These are phyloP conservation scores for Philopedon plagiatum DNA, from an alignment of 2,888 invertebrate genomes.

Conservation along the genomic window DNA sequence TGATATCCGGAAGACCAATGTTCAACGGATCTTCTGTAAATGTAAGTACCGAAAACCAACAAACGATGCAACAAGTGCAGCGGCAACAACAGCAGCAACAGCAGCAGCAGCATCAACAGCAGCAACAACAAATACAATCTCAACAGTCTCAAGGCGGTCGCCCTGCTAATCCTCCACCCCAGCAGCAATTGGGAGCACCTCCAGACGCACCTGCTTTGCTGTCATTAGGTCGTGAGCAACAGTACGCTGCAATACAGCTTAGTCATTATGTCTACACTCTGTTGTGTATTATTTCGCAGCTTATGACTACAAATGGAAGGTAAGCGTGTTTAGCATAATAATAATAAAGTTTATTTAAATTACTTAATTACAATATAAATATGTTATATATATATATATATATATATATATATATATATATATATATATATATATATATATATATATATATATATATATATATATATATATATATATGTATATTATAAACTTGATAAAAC, in stretches of 20 bases:
- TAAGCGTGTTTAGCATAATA: slow-evolving; percentile 10
- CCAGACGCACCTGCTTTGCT: slow-evolving; percentile 69
- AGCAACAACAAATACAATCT: background rate
- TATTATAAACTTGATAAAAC: no score
- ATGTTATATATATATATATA: no score
- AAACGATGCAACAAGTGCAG: slow-evolving; percentile 23
- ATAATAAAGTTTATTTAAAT: no score
- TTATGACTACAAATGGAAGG: slow-evolving; percentile 90
- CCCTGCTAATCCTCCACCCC: slow-evolving; percentile 43
- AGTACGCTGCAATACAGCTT: slow-evolving; percentile 84
- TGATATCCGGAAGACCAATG: slow-evolving; percentile 69
- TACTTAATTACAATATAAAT: no score
- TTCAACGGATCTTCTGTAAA: slow-evolving; percentile 64
- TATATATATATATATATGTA: no score
- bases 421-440: no score
- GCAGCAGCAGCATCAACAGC: background rate
- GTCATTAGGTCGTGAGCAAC: slow-evolving; percentile 74
- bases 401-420: no score
- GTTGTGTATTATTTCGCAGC: slow-evolving; percentile 89
- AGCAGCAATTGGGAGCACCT: slow-evolving; percentile 54
- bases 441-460: no score
- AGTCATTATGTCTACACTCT: slow-evolving; percentile 91
- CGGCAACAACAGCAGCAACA: background rate
- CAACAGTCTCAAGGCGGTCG: slow-evolving; percentile 40
- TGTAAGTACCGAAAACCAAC: slow-evolving; percentile 53